phyloP scores from a whole-genome alignment of 53 echinoderm and acorn worm genomes.

The Luidia sarsii region DNA sequence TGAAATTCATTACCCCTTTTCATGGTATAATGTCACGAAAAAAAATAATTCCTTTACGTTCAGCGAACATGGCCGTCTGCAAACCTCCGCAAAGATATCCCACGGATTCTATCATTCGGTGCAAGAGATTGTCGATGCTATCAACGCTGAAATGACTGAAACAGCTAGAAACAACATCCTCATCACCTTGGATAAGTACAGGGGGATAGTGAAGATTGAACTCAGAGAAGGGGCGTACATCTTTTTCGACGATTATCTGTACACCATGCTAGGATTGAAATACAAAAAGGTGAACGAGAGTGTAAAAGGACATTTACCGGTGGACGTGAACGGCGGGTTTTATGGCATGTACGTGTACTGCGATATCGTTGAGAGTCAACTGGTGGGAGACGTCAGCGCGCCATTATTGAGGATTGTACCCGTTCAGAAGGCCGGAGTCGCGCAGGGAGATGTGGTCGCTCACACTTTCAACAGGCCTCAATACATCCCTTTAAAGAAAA shows the following conservation, averaged over 20 bases:
- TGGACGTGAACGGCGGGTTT: slow-evolving; percentile 58
- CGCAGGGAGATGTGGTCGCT: slow-evolving; percentile 43
- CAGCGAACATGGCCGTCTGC: neutral
- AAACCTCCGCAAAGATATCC: neutral
- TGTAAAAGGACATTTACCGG: slow-evolving; percentile 5
- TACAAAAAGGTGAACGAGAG: neutral
- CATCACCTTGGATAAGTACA: slow-evolving; percentile 9
- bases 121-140: neutral
- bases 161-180: neutral
- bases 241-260: slow-evolving; percentile 3
- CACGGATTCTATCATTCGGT: slow-evolving; percentile 3
- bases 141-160: neutral
- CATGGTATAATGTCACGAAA: slow-evolving; percentile 28
- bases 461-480: slow-evolving; percentile 51
- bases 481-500: slow-evolving; percentile 56
- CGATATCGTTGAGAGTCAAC: slow-evolving; percentile 49
- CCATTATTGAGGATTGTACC: slow-evolving; percentile 54
- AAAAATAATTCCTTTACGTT: slow-evolving; percentile 21
- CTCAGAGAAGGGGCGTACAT: slow-evolving; percentile 2
- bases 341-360: slow-evolving; percentile 65
- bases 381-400: slow-evolving; percentile 66
- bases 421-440: slow-evolving; percentile 6
- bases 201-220: neutral
- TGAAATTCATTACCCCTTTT: slow-evolving; percentile 38
- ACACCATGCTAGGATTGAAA: neutral